A percentile compares a stretch with the other conserved stretches of the same genome.
These are phyloP conservation scores for Vollenhovia emeryi DNA, from an alignment of 1,140 invertebrate species.

Conservation along the genomic window DNA sequence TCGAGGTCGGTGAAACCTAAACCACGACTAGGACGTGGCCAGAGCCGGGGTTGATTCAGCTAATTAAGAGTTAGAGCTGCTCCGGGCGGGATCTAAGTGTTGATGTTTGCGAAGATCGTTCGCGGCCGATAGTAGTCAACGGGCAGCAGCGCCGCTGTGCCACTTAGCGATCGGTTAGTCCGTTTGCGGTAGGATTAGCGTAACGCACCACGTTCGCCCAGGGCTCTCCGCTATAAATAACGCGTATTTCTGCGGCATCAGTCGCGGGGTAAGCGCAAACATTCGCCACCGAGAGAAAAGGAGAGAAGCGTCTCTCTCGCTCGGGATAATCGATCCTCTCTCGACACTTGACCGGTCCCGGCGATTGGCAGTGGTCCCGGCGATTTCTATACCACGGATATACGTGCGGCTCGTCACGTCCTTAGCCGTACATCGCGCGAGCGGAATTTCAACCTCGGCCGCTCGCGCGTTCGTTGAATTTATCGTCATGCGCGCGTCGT, in stretches of 20 bases:
- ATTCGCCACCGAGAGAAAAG: not conserved
- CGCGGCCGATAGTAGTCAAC: not conserved
- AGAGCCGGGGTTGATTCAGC: not conserved
- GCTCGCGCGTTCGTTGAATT: conserved; percentile 34
- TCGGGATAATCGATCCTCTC: not conserved
- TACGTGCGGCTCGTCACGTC: not conserved
- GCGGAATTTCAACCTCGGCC: conserved; percentile 31
- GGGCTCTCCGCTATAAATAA: not conserved
- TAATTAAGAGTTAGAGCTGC: conserved; percentile 28
- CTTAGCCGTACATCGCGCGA: conserved; percentile 22
- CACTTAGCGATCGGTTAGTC: conserved; percentile 43
- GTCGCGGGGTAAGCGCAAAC: not conserved
- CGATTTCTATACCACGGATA: conserved; percentile 13
- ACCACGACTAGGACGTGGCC: not conserved
- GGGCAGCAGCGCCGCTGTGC: not conserved
- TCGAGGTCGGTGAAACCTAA: conserved; percentile 1
- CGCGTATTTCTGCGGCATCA: not conserved
- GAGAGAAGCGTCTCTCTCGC: not conserved
- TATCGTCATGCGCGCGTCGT: not conserved
- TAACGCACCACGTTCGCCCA: not conserved
- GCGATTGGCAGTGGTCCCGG: not conserved
- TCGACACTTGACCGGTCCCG: not conserved
- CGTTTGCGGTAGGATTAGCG: conserved; percentile 19
- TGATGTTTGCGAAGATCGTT: conserved; percentile 27
- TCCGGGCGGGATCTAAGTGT: not conserved